Evolutionary conservation across 2,888 invertebrate species (phyloP).

Genomic region (Habroteleia sp.): DNA sequence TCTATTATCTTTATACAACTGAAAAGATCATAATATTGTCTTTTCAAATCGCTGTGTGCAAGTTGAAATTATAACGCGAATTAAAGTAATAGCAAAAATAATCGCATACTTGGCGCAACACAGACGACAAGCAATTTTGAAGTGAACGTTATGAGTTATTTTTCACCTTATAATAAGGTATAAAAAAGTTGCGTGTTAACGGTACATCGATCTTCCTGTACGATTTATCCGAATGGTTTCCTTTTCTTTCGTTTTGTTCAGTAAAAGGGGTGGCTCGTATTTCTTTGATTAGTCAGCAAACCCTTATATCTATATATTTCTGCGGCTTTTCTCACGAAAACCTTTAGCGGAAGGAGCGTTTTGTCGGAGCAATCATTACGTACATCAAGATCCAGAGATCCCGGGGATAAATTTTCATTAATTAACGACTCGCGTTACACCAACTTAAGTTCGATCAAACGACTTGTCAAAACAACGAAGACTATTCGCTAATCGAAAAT

Average conservation of each 20-base stretch:
- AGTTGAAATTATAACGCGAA: neutral
- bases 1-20: conserved; percentile 20
- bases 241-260: conserved; percentile 56
- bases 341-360: conserved; percentile 37
- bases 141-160: conserved; percentile 20
- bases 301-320: conserved; percentile 36
- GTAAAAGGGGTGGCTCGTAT: conserved; percentile 58
- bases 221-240: conserved; percentile 48
- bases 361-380: conserved; percentile 30
- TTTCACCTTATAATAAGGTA: conserved; percentile 11
- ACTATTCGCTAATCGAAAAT: neutral
- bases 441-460: too few relatives aligned
- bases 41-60: neutral
- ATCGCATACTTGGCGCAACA: neutral
- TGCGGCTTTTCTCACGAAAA: conserved; percentile 34
- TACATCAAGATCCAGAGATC: too few relatives aligned
- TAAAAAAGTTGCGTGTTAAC: conserved; percentile 57
- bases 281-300: conserved; percentile 63
- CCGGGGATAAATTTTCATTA: conserved; percentile 22
- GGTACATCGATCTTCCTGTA: conserved; percentile 52
- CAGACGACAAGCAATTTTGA: conserved; percentile 15
- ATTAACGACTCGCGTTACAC: conserved; percentile 16
- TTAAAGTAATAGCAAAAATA: conserved; percentile 10
- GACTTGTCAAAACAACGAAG: conserved; percentile 10
- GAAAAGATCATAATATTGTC: conserved; percentile 12